phyloP scores from a whole-genome alignment of 2,113 vertebrate genomes.

The Peucedramus taeniatus region DNA sequence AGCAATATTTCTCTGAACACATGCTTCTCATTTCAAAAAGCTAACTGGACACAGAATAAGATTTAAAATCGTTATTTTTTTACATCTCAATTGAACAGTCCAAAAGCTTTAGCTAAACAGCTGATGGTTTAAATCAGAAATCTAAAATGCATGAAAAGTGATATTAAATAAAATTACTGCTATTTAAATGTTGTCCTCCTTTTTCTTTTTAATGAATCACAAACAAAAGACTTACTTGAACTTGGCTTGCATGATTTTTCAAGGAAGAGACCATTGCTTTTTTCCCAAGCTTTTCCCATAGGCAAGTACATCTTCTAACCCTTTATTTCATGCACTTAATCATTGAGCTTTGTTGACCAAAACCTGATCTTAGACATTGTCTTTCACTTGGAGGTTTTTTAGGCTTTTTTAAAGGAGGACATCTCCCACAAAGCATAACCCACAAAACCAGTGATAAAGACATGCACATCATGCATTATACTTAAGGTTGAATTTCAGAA shows the following conservation, averaged over 20 bases:
- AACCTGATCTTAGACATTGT: not conserved
- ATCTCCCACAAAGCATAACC: not conserved
- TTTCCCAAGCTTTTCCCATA: not conserved
- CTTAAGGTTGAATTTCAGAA: not conserved
- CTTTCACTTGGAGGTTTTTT: not conserved
- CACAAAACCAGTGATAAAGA: not conserved
- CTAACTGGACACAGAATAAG: not conserved
- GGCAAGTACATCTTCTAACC: not conserved
- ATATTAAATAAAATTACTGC: not conserved
- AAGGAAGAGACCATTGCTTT: not conserved
- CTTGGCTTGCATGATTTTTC: not conserved
- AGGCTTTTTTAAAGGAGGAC: not conserved
- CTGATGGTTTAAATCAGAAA: not conserved
- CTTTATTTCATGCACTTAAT: not conserved
- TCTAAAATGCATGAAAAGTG: not conserved
- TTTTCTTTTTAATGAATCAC: not conserved
- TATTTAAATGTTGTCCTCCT: not conserved
- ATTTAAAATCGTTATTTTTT: not conserved
- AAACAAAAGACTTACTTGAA: not conserved
- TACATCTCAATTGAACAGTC: not conserved
- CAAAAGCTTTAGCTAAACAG: not conserved
- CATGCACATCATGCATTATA: not conserved
- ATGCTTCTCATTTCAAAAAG: not conserved
- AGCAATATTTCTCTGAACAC: not conserved
- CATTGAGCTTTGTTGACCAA: not conserved